Evolutionary conservation across 2,797 vertebrate species (phyloP).

Genomic region (Rhyacichthys aspro): DNA sequence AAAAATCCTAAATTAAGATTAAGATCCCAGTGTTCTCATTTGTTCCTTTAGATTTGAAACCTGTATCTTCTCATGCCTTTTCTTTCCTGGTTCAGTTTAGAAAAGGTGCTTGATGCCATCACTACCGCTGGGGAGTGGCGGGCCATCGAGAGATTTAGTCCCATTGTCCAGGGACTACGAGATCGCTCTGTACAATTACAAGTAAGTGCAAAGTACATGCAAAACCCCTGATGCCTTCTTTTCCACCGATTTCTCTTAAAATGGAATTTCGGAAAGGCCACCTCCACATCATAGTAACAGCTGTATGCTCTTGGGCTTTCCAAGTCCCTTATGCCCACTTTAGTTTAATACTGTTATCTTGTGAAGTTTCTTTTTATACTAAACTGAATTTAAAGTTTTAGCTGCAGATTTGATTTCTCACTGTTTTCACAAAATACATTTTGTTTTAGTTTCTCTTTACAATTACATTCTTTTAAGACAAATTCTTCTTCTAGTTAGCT

Average conservation of each 20-base stretch:
- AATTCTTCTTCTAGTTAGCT: too few species aligned
- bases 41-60: constrained; percentile 15
- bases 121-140: constrained; percentile 89
- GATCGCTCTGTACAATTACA: constrained; percentile 92
- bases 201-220: constrained; percentile 76
- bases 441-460: too few species aligned
- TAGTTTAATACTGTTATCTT: not conserved
- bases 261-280: constrained; percentile 22
- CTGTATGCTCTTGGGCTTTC: not conserved
- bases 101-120: constrained; percentile 96
- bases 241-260: constrained; percentile 18
- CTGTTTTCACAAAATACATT: too few species aligned
- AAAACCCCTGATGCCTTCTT: constrained; percentile 20
- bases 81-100: constrained; percentile 82
- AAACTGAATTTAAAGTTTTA: not conserved
- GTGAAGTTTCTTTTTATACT: not conserved
- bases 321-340: not conserved
- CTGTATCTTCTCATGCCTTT: constrained; percentile 45
- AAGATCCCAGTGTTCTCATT: too few species aligned
- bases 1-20: constrained; percentile 27
- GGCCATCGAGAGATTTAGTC: constrained; percentile 86
- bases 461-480: too few species aligned
- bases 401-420: too few species aligned
- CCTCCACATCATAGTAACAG: constrained; percentile 2
- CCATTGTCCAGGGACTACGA: constrained; percentile 91